Evolutionary conservation across 2,113 vertebrate genomes (phyloP), one percentile per base, ranked within the genome.

Genomic region (Mesitornis unicolor): DNA sequence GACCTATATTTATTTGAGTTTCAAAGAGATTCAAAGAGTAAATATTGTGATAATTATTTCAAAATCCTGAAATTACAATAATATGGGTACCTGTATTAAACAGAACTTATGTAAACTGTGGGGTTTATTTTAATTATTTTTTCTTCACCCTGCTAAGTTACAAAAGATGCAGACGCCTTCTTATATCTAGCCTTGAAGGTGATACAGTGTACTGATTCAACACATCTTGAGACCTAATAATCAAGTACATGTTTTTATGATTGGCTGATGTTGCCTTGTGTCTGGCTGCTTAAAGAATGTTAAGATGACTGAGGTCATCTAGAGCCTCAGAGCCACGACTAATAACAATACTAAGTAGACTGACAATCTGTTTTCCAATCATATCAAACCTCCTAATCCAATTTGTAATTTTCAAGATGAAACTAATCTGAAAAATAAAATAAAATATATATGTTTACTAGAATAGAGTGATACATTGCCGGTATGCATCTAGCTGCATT

Each of bases 261-360:
- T 96, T 97, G 97, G 95, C 82, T 97, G 94, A 91, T 96, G 83
- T 93, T 97, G 86, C 88, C 91, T 97, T 90, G 65, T 94, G 67
- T 92, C 95, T 96, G 91, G 80, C 65, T 91, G 84, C 82, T 83
- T 95, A 95, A 97, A 96, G 85, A 97, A 96, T 92, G 81, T 82
- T 93, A 76, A 95, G 70, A 87, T 97, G 95, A 80, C 94, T 96
- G 97, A 97, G 97, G 97, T 97, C 97, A 97, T 96, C 91, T 85
- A 90, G 94, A 94, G 85, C 83, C 94, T 94, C 97, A 96, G 96
- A 96, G 96, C 87, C 89, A 89, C 24, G 1, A 93, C 94, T 96
- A 97, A 97, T 97, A 98, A 98, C 97, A 98, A 98, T 97, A 95
- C 87, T 95, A 96, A 95, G 45, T 78, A 94, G 89, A 56, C 84